phyloP scores from a whole-genome alignment of 2,113 vertebrate species.

The Oxyura jamaicensis region DNA sequence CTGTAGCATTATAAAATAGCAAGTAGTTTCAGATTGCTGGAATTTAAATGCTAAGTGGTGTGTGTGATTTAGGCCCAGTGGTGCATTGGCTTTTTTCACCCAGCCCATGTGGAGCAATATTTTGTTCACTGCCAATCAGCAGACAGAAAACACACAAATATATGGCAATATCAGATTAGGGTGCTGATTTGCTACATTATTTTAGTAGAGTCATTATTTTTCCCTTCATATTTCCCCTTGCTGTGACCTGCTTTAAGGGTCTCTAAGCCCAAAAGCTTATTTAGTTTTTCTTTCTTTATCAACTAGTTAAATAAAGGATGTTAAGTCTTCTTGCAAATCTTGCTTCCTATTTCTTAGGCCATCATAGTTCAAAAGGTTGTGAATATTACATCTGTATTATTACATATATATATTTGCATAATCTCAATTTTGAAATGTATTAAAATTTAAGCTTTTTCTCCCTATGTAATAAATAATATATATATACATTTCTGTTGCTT shows the following conservation, averaged over 20 bases:
- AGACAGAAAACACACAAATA: neutral
- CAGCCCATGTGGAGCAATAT: neutral
- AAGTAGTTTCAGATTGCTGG: neutral
- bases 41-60: neutral
- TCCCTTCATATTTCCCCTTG: neutral
- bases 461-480: neutral
- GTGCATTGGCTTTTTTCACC: neutral
- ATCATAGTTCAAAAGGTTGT: neutral
- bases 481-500: neutral
- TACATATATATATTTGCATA: neutral
- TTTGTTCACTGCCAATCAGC: neutral
- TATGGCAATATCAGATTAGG: neutral
- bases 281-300: neutral
- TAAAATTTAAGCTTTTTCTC: neutral
- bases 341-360: neutral
- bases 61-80: neutral
- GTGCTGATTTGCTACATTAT: slow-evolving; percentile 21
- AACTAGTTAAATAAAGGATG: neutral
- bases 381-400: neutral
- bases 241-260: neutral
- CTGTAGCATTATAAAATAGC: neutral
- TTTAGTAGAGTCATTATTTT: neutral
- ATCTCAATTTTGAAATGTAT: neutral
- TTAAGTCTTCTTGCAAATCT: neutral
- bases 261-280: neutral